phyloP scores from a whole-genome alignment of 2,113 vertebrate genomes.

The Hippoglossus stenolepis region DNA sequence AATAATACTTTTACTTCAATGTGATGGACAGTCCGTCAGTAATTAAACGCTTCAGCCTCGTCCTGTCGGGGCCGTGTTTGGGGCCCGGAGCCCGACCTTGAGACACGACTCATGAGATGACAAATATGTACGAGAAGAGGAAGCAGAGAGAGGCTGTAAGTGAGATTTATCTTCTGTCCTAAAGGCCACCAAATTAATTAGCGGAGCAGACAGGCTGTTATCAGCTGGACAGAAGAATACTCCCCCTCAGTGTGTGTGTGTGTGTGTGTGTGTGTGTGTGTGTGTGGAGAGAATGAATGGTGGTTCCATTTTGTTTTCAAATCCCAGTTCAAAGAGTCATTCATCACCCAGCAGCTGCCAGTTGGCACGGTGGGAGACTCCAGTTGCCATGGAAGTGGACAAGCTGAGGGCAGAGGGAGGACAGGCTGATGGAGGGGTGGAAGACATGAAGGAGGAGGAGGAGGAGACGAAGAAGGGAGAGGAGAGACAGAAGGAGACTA shows the following conservation, averaged over 20 bases:
- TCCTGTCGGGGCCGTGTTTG: too few species aligned
- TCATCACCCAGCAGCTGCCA: conserved; percentile 25
- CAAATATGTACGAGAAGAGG: background rate
- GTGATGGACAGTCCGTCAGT: too few species aligned
- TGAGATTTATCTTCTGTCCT: background rate
- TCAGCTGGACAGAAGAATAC: background rate
- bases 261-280: background rate
- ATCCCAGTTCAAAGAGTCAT: conserved; percentile 50
- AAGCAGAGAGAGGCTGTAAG: background rate
- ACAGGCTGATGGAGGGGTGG: background rate
- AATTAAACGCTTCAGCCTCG: too few species aligned
- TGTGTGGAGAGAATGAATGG: background rate
- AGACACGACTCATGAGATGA: background rate
- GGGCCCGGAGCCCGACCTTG: too few species aligned
- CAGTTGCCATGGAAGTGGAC: conserved; percentile 45
- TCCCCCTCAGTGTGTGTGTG: background rate
- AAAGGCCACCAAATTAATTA: background rate
- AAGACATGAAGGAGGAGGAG: background rate
- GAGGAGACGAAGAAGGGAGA: background rate
- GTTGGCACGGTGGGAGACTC: conserved; percentile 23
- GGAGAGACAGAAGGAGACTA: background rate
- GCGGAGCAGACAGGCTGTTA: background rate
- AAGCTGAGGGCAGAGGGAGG: conserved; percentile 30
- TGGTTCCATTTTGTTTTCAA: conserved; percentile 21
- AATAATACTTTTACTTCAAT: too few species aligned